phyloP scores from a whole-genome alignment of 1,140 invertebrate genomes.

The Cotesia vestalis region DNA sequence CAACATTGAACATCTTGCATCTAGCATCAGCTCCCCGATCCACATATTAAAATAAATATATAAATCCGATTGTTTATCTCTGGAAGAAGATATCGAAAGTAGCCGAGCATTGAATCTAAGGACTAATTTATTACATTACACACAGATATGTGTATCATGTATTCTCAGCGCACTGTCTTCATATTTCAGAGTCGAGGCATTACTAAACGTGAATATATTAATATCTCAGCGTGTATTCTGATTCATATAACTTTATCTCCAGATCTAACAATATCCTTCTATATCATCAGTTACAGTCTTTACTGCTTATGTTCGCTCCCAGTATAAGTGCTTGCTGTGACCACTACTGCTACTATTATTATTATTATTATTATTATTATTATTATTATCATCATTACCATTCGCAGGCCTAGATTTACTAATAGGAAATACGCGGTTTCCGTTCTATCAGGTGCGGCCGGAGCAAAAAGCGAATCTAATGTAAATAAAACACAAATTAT shows the following conservation, averaged over 20 bases:
- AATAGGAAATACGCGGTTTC: slow-evolving; percentile 9
- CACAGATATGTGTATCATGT: slow-evolving; percentile 19
- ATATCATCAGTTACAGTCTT: slow-evolving; percentile 17
- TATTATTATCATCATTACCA: too few relatives aligned
- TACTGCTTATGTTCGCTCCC: background rate
- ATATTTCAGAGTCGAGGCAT: slow-evolving; percentile 43
- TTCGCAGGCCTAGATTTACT: background rate
- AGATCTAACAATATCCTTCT: slow-evolving; percentile 30
- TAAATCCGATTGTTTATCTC: slow-evolving; percentile 42
- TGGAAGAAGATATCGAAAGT: slow-evolving; percentile 25
- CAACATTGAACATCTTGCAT: too few relatives aligned
- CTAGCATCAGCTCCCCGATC: slow-evolving; percentile 35
- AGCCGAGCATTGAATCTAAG: slow-evolving; percentile 11
- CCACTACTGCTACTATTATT: background rate
- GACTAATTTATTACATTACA: slow-evolving; percentile 44
- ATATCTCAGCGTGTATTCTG: slow-evolving; percentile 14
- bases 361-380: background rate
- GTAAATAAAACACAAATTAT: background rate
- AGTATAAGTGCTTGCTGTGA: background rate
- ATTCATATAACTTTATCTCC: slow-evolving; percentile 16
- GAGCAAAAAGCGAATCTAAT: background rate
- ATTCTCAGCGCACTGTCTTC: slow-evolving; percentile 42
- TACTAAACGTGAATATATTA: slow-evolving; percentile 20
- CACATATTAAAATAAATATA: slow-evolving; percentile 34
- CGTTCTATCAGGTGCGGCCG: slow-evolving; percentile 15